phyloP scores from a whole-genome alignment of 2,888 invertebrate genomes.

The Luperina nickerlii region DNA sequence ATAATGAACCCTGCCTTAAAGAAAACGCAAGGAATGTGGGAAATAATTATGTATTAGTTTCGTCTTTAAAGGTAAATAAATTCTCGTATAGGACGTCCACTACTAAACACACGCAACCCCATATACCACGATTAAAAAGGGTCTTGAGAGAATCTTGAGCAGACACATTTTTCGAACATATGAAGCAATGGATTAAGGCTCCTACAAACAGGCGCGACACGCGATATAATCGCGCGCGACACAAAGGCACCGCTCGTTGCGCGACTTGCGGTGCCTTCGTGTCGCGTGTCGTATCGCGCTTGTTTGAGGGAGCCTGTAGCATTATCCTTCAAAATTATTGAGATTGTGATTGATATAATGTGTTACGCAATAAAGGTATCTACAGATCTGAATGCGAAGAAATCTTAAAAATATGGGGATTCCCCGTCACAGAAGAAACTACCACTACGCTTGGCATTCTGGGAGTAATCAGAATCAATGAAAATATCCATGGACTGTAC shows the following conservation, averaged over 20 bases:
- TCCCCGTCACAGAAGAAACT: not conserved
- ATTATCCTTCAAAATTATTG: not conserved
- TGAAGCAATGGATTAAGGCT: not conserved
- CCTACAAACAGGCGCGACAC: too few relatives aligned
- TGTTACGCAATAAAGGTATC: not conserved
- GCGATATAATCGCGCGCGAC: too few relatives aligned
- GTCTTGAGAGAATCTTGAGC: not conserved
- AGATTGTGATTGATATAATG: not conserved
- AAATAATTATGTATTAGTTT: conserved; percentile 13
- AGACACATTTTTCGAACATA: not conserved
- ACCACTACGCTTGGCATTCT: not conserved
- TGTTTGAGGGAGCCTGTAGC: not conserved
- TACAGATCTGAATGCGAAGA: not conserved
- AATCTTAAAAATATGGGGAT: too few relatives aligned
- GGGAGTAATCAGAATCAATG: not conserved
- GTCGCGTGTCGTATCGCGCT: too few relatives aligned
- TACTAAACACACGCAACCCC: conserved; percentile 10
- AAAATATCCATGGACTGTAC: not conserved
- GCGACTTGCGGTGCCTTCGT: too few relatives aligned
- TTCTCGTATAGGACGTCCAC: not conserved
- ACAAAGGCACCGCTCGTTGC: too few relatives aligned
- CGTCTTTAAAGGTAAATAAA: conserved; percentile 20
- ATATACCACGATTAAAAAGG: not conserved
- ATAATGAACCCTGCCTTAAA: not conserved
- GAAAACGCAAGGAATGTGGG: conserved; percentile 1